Conservation (phyloP, 2,797 vertebrate genomes). For the Argentina silus region DNA sequence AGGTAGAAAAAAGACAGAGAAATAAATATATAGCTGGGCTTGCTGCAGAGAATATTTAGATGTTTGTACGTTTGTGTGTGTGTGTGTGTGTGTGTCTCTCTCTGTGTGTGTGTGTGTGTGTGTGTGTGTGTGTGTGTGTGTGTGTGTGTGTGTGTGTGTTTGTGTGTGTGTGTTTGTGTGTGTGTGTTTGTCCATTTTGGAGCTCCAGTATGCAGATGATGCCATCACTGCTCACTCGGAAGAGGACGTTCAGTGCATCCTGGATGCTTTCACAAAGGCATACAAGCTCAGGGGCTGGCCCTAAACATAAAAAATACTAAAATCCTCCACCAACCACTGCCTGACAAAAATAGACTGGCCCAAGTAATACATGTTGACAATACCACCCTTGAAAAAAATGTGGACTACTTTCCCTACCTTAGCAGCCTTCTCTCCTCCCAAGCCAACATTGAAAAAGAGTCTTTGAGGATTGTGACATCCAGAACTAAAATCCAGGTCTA, state of each 20-base stretch:
- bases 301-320: not conserved
- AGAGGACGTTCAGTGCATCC: not conserved
- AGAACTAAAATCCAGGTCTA: conserved; percentile 26
- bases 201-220: conserved; percentile 1
- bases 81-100: not conserved
- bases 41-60: too few relatives aligned
- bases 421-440: conserved; percentile 2
- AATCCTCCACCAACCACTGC: not conserved
- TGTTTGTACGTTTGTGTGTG: conserved; percentile 10
- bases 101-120: not conserved
- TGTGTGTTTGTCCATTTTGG: too few relatives aligned
- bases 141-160: too few relatives aligned
- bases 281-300: not conserved
- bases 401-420: conserved; percentile 9
- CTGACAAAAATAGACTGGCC: not conserved
- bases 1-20: conserved; percentile 19
- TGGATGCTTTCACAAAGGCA: conserved; percentile 1
- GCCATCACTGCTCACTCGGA: not conserved
- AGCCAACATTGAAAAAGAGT: conserved; percentile 8
- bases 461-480: conserved; percentile 8
- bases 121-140: conserved; percentile 10
- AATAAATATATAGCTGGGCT: conserved; percentile 1
- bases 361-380: not conserved
- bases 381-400: conserved; percentile 7
- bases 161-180: too few relatives aligned